Evolutionary conservation across 1,140 invertebrate species (phyloP).

Genomic region (Cepaea nemoralis): DNA sequence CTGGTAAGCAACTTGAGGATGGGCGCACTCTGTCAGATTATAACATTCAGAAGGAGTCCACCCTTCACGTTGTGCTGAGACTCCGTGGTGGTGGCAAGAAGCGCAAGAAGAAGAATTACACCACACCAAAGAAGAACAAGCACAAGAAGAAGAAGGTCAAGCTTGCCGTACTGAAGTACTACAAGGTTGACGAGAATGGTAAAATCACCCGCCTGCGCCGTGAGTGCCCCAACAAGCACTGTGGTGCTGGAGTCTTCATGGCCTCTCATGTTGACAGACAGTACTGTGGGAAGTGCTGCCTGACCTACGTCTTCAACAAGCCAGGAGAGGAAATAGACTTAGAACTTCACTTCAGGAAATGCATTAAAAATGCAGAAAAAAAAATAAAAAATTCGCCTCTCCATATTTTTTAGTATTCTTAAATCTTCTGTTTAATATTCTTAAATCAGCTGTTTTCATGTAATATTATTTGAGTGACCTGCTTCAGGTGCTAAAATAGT

Average conservation of each 20-base stretch:
- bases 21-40: constrained; percentile 92
- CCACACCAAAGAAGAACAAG: constrained; percentile 99
- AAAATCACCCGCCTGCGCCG: constrained; percentile 95
- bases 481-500: no score
- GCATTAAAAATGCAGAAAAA: no score
- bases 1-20: constrained; percentile 94
- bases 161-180: constrained; percentile 96
- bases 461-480: no score
- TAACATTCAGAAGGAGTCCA: constrained; percentile 94
- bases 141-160: constrained; percentile 99
- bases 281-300: constrained; percentile 98
- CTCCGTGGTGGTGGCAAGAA: constrained; percentile 99
- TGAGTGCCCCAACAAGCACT: constrained; percentile 95
- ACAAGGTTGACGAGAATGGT: constrained; percentile 99
- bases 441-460: no score
- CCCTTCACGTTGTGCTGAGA: constrained; percentile 86
- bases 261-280: constrained; percentile 98
- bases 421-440: no score
- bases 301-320: constrained; percentile 95
- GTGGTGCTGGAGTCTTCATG: constrained; percentile 99
- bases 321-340: constrained; percentile 65
- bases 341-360: no score
- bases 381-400: no score
- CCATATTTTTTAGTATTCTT: no score
- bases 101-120: constrained; percentile 99